These are phyloP conservation scores for Disparrhopalites patrizii DNA, from an alignment of 2,888 invertebrate genomes.

Conservation along the genomic window DNA sequence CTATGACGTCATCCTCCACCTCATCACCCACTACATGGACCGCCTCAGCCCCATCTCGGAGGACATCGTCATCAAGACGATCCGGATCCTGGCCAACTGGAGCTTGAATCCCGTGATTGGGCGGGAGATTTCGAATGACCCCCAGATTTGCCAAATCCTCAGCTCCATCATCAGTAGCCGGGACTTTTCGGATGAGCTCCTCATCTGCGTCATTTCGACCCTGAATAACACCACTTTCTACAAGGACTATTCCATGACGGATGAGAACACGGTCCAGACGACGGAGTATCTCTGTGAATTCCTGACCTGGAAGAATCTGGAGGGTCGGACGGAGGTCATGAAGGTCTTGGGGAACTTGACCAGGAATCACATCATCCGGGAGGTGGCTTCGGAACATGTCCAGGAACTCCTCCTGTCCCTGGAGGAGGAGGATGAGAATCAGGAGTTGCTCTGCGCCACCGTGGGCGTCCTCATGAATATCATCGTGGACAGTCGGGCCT, in stretches of 20 bases:
- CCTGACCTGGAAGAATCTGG: slow-evolving; percentile 40
- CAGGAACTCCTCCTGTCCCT: slow-evolving; percentile 36
- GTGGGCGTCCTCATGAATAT: slow-evolving; percentile 47
- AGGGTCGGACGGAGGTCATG: slow-evolving; percentile 43
- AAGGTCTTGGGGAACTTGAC: slow-evolving; percentile 47
- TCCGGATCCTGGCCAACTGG: slow-evolving; percentile 46
- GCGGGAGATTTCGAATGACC: slow-evolving; percentile 42
- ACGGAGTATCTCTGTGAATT: slow-evolving; percentile 34
- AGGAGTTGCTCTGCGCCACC: slow-evolving; percentile 44
- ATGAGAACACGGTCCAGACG: slow-evolving; percentile 36
- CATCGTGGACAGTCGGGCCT: slow-evolving; percentile 42
- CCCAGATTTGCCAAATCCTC: slow-evolving; percentile 36
- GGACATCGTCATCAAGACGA: slow-evolving; percentile 45
- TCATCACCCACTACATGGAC: slow-evolving; percentile 41
- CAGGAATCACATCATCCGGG: slow-evolving; percentile 37
- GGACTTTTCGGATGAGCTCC: slow-evolving; percentile 41
- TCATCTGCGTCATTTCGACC: slow-evolving; percentile 44
- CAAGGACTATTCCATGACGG: slow-evolving; percentile 38
- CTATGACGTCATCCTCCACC: slow-evolving; percentile 33
- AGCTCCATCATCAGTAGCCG: slow-evolving; percentile 32
- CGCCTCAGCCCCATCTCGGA: slow-evolving; percentile 35
- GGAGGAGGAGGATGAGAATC: slow-evolving; percentile 31
- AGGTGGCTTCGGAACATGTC: slow-evolving; percentile 32
- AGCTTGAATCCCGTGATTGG: slow-evolving; percentile 43
- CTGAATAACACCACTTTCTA: slow-evolving; percentile 47